Evolutionary conservation across 2,797 vertebrate species (phyloP), one percentile per base, ranked within the genome.

Genomic region (Apodemus agrarius): DNA sequence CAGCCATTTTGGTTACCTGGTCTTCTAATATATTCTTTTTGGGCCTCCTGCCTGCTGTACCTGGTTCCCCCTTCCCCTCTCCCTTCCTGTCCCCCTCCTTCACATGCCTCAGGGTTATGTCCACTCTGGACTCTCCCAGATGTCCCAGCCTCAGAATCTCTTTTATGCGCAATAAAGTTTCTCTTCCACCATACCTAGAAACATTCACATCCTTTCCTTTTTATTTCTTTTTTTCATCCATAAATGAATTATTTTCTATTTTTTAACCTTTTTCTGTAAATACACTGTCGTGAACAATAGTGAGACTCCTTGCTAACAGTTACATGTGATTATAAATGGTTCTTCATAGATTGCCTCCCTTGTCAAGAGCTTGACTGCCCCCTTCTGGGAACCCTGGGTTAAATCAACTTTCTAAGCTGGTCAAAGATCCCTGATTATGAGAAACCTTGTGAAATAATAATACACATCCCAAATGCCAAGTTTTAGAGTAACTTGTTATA

Each of bases 401-500:
- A 63, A 52, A 72, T 54, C 11, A 52, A 74, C 13, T 3, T 22
- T 90, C 0, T 6, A 84, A 84, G 6, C 16, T 80, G 26, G 82
- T 86, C 59, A 17, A 10, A 88, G 7, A 91, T 95, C 85, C 12
- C 26, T 94, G 69, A 83, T 91, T 84, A 49, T 87, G 69, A 76
- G 22, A 87, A 96, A 52, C 4, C 67, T 6, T 59, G 7, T 59
- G 17, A 34, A 7, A 59, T 82, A 86, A 87, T 88, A 69, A 37
- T 67, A 37, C 34, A 86, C 76, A 4, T 75, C 90, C 75, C 74
- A 86, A 21, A 16, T 61, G n/a, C 6, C 76, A 85, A 85, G 29
- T 40, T 57, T 91, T 92, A 49, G 54, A 81, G 34, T 69, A 67
- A 59, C 67, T 91, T 89, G 9, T 84, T 94, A 94, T 16, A 92